Conservation (phyloP, 2,888 invertebrate genomes). For the Drosophila tanythrix region DNA sequence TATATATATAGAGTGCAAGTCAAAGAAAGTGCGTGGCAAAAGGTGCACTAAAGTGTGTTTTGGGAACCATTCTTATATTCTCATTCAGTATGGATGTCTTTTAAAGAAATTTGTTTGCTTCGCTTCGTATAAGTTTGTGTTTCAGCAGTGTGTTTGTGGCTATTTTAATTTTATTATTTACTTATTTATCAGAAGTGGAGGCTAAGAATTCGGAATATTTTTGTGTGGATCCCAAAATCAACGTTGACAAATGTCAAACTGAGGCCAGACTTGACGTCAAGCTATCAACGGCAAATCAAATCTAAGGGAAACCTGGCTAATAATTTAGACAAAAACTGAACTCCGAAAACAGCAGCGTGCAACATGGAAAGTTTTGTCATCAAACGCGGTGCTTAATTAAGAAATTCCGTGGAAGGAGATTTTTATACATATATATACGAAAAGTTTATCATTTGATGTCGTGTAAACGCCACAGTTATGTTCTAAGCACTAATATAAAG, state of each 20-base stretch:
- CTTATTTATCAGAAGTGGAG: neutral
- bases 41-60: constrained; percentile 43
- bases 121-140: neutral
- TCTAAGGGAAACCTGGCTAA: constrained; percentile 35
- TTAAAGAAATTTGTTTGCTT: neutral
- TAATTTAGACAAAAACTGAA: constrained; percentile 48
- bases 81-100: neutral
- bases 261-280: constrained; percentile 20
- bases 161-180: neutral
- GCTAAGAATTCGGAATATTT: neutral
- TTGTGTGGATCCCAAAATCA: constrained; percentile 16
- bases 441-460: constrained; percentile 78
- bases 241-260: constrained; percentile 34
- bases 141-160: neutral
- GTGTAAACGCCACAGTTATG: constrained; percentile 66
- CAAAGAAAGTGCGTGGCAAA: constrained; percentile 70
- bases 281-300: constrained; percentile 19
- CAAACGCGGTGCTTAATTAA: constrained; percentile 60
- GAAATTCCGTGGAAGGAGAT: neutral
- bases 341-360: constrained; percentile 22
- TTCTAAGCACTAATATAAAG: constrained; percentile 50
- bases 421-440: neutral
- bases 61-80: constrained; percentile 1
- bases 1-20: constrained; percentile 5
- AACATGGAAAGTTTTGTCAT: constrained; percentile 61